Conservation (phyloP, 2,113 vertebrate species). For the Capreolus pygargus region DNA sequence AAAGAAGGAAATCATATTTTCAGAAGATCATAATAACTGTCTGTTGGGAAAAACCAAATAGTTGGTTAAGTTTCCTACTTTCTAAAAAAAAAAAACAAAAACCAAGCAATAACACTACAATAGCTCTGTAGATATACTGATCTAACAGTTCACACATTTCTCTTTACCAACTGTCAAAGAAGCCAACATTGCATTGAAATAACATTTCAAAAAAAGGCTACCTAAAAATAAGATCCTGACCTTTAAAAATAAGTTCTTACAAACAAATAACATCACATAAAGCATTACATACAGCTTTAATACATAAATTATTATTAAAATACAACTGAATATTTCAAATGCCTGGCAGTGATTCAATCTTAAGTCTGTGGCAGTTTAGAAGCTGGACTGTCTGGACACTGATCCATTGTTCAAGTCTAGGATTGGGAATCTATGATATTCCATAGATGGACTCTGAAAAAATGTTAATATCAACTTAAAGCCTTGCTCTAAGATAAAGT, state of each 20-base stretch:
- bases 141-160: slow-evolving; percentile 45
- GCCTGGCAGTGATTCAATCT: slow-evolving; percentile 39
- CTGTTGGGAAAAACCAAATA: background rate
- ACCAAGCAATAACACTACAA: background rate
- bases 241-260: slow-evolving; percentile 49
- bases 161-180: background rate
- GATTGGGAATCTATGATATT: background rate
- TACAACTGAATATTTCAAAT: background rate
- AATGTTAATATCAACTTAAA: background rate
- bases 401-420: background rate
- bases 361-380: background rate
- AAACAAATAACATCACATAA: background rate
- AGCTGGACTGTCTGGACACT: background rate
- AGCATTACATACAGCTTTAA: slow-evolving; percentile 41
- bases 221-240: background rate
- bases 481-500: background rate
- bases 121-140: background rate
- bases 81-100: background rate
- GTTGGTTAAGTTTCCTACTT: background rate
- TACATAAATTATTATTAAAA: slow-evolving; percentile 46
- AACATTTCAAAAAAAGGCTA: background rate
- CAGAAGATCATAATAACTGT: background rate
- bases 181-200: background rate
- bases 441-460: background rate
- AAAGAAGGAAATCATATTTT: background rate